Percentiles rank a stretch among this genome's conserved stretches.
Conservation (phyloP, 2,113 vertebrate species). For the Chloroceryle aenea region DNA sequence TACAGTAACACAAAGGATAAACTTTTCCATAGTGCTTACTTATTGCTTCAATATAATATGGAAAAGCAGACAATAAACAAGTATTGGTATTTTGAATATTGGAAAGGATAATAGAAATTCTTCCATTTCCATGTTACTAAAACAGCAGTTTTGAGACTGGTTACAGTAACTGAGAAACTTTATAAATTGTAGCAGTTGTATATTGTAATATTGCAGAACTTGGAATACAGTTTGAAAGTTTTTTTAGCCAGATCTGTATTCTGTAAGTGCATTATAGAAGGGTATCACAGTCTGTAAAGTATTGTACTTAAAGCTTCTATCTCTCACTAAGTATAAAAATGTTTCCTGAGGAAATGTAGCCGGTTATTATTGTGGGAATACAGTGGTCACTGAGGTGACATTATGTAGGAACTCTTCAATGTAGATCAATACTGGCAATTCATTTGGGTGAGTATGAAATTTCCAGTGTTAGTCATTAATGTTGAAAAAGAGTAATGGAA, state of each 20-base stretch:
- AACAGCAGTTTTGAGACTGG: neutral
- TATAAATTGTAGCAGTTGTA: neutral
- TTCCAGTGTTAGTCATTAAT: slow-evolving; percentile 31
- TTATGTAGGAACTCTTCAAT: slow-evolving; percentile 46
- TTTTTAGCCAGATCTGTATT: neutral
- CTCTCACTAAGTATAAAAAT: slow-evolving; percentile 31
- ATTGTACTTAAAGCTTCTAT: slow-evolving; percentile 16
- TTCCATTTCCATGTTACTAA: neutral
- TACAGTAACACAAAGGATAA: neutral
- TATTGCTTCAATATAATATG: neutral
- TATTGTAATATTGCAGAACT: neutral
- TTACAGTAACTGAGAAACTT: neutral
- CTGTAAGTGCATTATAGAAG: neutral
- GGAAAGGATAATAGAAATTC: neutral
- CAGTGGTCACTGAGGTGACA: slow-evolving; percentile 1
- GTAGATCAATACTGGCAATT: slow-evolving; percentile 58
- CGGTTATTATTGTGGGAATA: slow-evolving; percentile 46
- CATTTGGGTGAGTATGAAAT: slow-evolving; percentile 24
- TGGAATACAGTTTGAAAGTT: neutral
- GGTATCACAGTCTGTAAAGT: neutral
- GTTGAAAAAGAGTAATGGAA: neutral
- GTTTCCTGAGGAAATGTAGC: slow-evolving; percentile 55
- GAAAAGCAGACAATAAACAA: neutral
- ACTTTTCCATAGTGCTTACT: neutral
- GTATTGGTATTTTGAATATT: neutral